These are phyloP conservation scores for Chromoteleia sp. DNA, from an alignment of 2,888 invertebrate species.

Conservation along the genomic window DNA sequence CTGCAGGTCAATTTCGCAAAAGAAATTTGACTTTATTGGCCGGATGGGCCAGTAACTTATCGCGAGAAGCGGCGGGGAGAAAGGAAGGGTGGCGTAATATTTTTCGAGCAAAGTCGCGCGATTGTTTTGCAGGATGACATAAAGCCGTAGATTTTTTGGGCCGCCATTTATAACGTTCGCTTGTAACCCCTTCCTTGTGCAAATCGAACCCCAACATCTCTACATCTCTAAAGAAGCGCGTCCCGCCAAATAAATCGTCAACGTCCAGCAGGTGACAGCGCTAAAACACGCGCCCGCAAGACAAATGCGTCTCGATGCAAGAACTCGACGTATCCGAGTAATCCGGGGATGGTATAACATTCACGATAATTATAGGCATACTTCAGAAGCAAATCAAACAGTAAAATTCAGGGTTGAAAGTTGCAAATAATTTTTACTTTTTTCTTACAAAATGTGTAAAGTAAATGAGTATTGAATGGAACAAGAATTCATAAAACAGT, in stretches of 20 bases:
- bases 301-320: conserved; percentile 71
- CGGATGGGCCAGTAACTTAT: conserved; percentile 51
- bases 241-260: conserved; percentile 72
- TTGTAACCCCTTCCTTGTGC: conserved; percentile 69
- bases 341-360: conserved; percentile 68
- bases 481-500: too few species aligned
- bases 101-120: conserved; percentile 61
- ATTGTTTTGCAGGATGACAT: conserved; percentile 65
- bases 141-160: conserved; percentile 65
- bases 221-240: conserved; percentile 71
- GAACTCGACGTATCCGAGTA: conserved; percentile 71
- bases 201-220: conserved; percentile 72
- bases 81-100: conserved; percentile 59
- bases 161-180: conserved; percentile 70
- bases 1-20: conserved; percentile 38
- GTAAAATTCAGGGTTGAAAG: not conserved
- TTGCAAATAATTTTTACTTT: too few species aligned
- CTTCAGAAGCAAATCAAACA: conserved; percentile 61
- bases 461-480: too few species aligned
- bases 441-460: too few species aligned
- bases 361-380: conserved; percentile 68
- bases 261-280: conserved; percentile 73
- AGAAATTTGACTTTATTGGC: conserved; percentile 64
- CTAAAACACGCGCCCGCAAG: conserved; percentile 72
- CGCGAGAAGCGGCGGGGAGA: conserved; percentile 7